A percentile compares a stretch with the other conserved stretches of the same genome.
Conservation (phyloP, 2,797 vertebrate genomes). For the Meda fulgida region DNA sequence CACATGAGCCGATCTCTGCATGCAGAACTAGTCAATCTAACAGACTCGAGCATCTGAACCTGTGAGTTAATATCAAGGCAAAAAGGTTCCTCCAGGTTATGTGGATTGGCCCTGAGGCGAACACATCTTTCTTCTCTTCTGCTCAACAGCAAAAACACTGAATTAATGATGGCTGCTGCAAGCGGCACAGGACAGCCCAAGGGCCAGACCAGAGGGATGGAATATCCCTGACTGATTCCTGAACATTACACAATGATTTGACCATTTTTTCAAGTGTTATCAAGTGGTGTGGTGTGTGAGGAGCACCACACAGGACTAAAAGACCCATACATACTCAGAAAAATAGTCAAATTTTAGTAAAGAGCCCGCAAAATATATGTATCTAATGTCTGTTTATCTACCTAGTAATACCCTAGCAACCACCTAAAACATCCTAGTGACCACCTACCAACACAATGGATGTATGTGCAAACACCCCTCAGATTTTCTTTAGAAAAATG, state of each 20-base stretch:
- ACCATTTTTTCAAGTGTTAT: neutral
- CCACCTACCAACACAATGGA: neutral
- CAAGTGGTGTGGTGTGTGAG: neutral
- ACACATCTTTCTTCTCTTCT: conserved; percentile 9
- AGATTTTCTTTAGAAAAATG: neutral
- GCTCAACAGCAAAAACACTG: conserved; percentile 40
- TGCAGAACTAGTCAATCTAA: neutral
- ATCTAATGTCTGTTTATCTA: neutral
- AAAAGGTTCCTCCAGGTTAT: neutral
- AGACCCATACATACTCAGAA: neutral
- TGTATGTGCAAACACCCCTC: neutral
- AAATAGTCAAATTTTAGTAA: neutral
- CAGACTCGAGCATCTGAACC: neutral
- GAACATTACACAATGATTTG: neutral
- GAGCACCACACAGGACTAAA: neutral
- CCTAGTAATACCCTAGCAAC: no score
- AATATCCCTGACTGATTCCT: neutral
- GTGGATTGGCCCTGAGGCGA: conserved; percentile 7
- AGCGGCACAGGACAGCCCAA: conserved; percentile 2
- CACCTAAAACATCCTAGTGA: neutral
- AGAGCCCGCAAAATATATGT: neutral
- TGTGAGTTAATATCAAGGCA: neutral
- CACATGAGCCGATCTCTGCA: neutral
- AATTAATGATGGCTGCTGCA: conserved; percentile 37
- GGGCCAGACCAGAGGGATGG: neutral